Evolutionary conservation across 2,113 vertebrate genomes (phyloP), one percentile per base, ranked within the genome.

Genomic region (Sapayoa aenigma): DNA sequence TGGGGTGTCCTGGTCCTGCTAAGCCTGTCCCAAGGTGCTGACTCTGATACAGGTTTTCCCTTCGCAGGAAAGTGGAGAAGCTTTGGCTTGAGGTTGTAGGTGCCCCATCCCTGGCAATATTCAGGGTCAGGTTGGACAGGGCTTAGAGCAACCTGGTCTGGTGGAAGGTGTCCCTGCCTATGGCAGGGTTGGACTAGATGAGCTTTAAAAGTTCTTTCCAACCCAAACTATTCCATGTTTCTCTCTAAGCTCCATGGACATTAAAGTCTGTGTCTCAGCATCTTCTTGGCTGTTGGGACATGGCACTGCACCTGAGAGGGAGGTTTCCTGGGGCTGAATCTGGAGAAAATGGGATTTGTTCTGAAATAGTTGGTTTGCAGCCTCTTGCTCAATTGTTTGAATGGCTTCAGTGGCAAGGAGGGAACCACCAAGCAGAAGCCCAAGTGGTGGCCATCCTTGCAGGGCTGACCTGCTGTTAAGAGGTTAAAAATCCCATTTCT

Each of bases 21-120:
- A 3, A 74, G 28, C 44, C 31, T 6, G 1, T 31, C 25, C 42
- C 35, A 17, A 73, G 58, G 58, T 49, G 52, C 8, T 77, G 78
- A n/a, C 7, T 18, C 44, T 3, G 0, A 3, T 3, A 2, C 0
- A 4, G 18, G 6, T 65, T 90, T 78, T 55, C 14, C 8, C 9
- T 19, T 24, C 13, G 55, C 4, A 3, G 16, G 14, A 31, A 27
- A 27, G 14, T 3, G 42, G 19, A 46, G 79, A 31, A 60, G 24
- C 4, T 56, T 9, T 14, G 46, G 41, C 5, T 53, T 49, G 42
- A 58, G 56, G 67, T 28, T 5, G 56, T 35, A 15, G 56, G 4
- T 63, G 47, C 25, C 14, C 19, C n/a, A 16, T 50, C 14, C 42
- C 37, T 78, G 71, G 60, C 23, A 41, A 50, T 15, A 4, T 5